These are phyloP conservation scores for Anolis carolinensis DNA, from an alignment of 2,113 vertebrate genomes.

Conservation along the genomic window DNA sequence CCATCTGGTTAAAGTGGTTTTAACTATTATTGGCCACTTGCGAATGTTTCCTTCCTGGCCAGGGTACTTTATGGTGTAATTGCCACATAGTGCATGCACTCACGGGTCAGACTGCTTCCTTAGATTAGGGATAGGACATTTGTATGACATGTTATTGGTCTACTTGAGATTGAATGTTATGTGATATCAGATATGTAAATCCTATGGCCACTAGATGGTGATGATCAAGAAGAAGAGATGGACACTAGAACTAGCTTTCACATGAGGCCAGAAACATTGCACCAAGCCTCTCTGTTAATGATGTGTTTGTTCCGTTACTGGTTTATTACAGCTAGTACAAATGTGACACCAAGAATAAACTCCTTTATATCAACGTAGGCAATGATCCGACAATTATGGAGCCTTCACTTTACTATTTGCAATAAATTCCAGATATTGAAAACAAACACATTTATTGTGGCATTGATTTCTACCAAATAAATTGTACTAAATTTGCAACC, in stretches of 20 bases:
- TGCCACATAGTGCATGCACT: no score
- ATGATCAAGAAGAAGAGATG: background rate
- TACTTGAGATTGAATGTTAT: background rate
- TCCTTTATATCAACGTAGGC: background rate
- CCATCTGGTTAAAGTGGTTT: no score
- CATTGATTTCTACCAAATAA: conserved; percentile 11
- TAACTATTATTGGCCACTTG: background rate
- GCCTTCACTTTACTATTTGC: background rate
- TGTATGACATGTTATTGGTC: no score
- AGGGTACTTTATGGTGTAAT: background rate
- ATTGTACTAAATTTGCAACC: conserved; percentile 1
- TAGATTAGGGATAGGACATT: no score
- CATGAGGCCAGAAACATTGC: background rate
- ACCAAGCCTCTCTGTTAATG: background rate
- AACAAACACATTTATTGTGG: background rate
- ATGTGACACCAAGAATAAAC: background rate
- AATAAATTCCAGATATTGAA: background rate
- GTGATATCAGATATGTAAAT: background rate
- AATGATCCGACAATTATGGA: background rate
- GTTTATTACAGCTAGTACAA: background rate
- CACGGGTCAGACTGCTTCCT: no score
- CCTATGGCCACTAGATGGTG: background rate
- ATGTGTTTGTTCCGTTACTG: background rate
- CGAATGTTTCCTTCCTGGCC: background rate
- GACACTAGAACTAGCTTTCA: background rate